phyloP scores from a whole-genome alignment of 1,140 invertebrate genomes.

The Acromyrmex charruanus region DNA sequence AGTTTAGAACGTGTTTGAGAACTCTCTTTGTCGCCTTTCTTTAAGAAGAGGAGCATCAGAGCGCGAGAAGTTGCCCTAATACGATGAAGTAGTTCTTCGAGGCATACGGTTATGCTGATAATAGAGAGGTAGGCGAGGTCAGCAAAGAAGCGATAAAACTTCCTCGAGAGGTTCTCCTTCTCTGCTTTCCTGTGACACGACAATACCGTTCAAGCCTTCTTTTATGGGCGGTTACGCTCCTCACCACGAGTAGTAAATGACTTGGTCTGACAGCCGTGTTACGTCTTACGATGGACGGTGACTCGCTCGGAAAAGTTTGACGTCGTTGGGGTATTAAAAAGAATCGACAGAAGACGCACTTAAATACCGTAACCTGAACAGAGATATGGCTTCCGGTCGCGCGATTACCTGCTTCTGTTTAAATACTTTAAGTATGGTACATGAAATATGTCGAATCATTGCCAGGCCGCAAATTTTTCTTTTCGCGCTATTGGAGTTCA shows the following conservation, averaged over 20 bases:
- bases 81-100: conserved; percentile 65
- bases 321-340: conserved; percentile 51
- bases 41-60: conserved; percentile 43
- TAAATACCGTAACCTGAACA: not conserved
- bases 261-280: conserved; percentile 65
- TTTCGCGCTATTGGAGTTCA: not conserved
- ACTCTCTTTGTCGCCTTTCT: conserved; percentile 38
- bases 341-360: conserved; percentile 42
- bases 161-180: conserved; percentile 70
- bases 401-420: not conserved
- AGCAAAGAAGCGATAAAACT: conserved; percentile 81
- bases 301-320: conserved; percentile 63
- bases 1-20: conserved; percentile 16
- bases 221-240: conserved; percentile 73
- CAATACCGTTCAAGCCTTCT: conserved; percentile 72
- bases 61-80: conserved; percentile 71
- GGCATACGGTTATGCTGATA: conserved; percentile 72
- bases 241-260: conserved; percentile 71
- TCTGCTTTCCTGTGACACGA: conserved; percentile 69
- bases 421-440: conserved; percentile 8
- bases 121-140: conserved; percentile 72
- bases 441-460: conserved; percentile 6
- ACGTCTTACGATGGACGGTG: conserved; percentile 51
- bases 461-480: conserved; percentile 29
- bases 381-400: not conserved